Evolutionary conservation across 2,888 invertebrate species (phyloP).

Genomic region (Ornithoptera alexandrae): DNA sequence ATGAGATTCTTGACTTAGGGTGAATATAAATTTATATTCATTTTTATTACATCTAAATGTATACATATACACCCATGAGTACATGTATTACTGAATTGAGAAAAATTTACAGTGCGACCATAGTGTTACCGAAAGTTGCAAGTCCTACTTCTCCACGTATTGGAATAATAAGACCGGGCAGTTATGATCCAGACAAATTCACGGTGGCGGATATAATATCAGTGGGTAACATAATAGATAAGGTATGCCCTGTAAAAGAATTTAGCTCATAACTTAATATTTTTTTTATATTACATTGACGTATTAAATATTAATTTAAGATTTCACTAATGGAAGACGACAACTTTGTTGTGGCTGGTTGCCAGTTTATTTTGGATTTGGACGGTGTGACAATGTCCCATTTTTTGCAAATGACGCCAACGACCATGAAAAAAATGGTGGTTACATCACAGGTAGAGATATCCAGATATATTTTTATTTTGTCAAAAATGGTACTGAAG

Average conservation of each 20-base stretch:
- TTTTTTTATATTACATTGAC: not conserved
- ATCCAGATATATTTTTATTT: not conserved
- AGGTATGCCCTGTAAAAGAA: constrained; percentile 38
- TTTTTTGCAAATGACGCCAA: constrained; percentile 64
- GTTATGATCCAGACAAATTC: constrained; percentile 63
- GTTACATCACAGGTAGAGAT: constrained; percentile 43
- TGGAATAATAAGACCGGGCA: constrained; percentile 71
- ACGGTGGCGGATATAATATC: constrained; percentile 49
- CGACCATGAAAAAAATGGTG: constrained; percentile 65
- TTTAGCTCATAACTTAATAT: not conserved
- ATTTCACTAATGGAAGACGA: constrained; percentile 70
- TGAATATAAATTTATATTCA: constrained; percentile 22
- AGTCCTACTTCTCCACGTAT: constrained; percentile 61
- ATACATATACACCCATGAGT: not conserved
- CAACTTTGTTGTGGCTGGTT: constrained; percentile 54
- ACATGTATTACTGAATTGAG: constrained; percentile 30
- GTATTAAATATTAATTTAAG: constrained; percentile 30
- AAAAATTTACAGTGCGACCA: constrained; percentile 31
- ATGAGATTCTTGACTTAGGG: constrained; percentile 39
- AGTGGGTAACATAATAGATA: constrained; percentile 43
- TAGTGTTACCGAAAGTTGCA: constrained; percentile 49
- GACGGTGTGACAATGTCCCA: constrained; percentile 60
- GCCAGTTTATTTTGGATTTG: constrained; percentile 65
- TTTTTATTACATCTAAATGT: not conserved
- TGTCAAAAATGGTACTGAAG: not conserved